Base-by-base conservation (phyloP, 2,113 vertebrate species). In the Psittacara wagleri region DNA sequence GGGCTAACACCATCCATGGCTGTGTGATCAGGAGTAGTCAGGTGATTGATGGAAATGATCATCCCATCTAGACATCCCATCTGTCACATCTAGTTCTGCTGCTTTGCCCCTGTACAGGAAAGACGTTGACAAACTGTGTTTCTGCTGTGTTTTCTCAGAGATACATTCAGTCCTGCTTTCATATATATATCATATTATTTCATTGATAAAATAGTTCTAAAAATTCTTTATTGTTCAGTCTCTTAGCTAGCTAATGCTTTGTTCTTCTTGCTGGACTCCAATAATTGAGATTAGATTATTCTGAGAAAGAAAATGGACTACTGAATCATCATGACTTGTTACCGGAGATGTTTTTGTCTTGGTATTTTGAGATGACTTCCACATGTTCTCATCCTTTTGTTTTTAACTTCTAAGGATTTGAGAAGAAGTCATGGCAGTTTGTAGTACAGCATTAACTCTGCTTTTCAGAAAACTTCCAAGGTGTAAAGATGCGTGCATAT, bases 351-450 rank as follows among this genome's bases (percentile, higher is more conserved):
- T 35, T 55, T 85, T 68, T 91, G 11, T 49, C 27, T 27, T 72
- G 29, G 3, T 79, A 64, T 64, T 91, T 93, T 8, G 10, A 33
- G 83, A n/a, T 80, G 3, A 27, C 31, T 83, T 7, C 6, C 3
- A 1, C 55, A 1, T 43, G 7, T 79, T 87, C 33, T 81, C 54
- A 52, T 61, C 5, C 11, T 79, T 23, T 43, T n/a, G 3, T 0
- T 27, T 46, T 76, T 70, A 68, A 33, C 7, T 69, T 75, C 39
- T 57, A n/a, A 80, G 10, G 24, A 4, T 66, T 83, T 90, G n/a
- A 80, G 74, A 83, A 44, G 7, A 51, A 33, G 31, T 88, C 75
- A 10, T 2, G 5, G 14, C 5, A 6, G 3, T 86, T 86, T 61
- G 22, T 83, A 49, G 11, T 46, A 51, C 33, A 72, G 22, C 6